Evolutionary conservation across 1,140 invertebrate species (phyloP).

Genomic region (Pinna nobilis): DNA sequence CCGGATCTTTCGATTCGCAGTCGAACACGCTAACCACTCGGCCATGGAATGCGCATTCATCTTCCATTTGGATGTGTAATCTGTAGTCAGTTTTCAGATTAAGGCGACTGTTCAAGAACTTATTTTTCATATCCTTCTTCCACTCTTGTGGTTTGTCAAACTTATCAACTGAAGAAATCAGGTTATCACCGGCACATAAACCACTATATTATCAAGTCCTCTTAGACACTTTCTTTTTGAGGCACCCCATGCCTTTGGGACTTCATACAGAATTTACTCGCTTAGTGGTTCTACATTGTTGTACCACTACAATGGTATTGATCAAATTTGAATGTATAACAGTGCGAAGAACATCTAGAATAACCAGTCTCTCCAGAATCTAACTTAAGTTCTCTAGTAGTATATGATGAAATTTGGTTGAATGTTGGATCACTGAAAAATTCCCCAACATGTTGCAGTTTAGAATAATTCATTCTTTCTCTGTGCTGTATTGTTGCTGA

Average conservation of each 20-base stretch:
- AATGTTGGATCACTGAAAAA: neutral
- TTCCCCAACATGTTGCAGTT: neutral
- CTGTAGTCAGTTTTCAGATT: constrained; percentile 18
- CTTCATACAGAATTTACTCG: neutral
- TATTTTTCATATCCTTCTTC: neutral
- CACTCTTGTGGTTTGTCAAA: neutral
- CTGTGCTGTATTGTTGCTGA: too few relatives aligned
- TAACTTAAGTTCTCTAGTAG: constrained; percentile 1
- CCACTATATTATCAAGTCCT: constrained; percentile 21
- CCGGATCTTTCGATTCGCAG: too few relatives aligned
- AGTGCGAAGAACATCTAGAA: constrained; percentile 12
- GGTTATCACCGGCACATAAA: neutral
- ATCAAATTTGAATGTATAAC: neutral
- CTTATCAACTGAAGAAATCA: neutral
- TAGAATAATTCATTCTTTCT: constrained; percentile 6
- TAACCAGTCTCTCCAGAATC: neutral
- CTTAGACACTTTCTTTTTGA: constrained; percentile 4
- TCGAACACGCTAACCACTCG: too few relatives aligned
- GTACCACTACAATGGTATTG: constrained; percentile 1
- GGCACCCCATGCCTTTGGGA: constrained; percentile 5
- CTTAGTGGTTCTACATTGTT: neutral
- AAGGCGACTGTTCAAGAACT: neutral
- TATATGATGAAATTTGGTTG: neutral
- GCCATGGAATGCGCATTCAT: neutral
- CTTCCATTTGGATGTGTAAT: neutral